These are phyloP conservation scores for Holacanthella duospinosa DNA, from an alignment of 2,888 invertebrate species.

Conservation along the genomic window DNA sequence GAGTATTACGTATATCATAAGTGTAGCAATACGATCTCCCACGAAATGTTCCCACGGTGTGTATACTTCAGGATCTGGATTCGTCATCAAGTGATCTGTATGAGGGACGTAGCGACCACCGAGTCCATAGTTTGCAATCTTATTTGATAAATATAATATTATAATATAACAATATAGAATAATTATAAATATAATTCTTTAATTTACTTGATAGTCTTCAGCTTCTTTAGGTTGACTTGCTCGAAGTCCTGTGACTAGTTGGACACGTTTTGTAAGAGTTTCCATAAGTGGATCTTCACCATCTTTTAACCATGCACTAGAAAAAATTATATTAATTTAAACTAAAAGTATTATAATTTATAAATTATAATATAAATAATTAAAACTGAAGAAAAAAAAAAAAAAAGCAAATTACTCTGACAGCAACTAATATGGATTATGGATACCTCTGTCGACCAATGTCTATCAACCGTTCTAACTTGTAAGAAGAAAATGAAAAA, in stretches of 20 bases:
- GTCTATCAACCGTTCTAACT: no score
- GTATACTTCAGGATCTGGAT: slow-evolving; percentile 37
- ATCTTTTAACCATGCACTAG: slow-evolving; percentile 38
- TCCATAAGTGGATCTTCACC: slow-evolving; percentile 31
- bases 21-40: slow-evolving; percentile 50
- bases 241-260: slow-evolving; percentile 37
- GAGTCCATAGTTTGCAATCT: slow-evolving; percentile 50
- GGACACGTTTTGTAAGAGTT: slow-evolving; percentile 34
- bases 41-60: slow-evolving; percentile 38
- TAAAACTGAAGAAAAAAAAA: no score
- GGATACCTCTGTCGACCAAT: not conserved
- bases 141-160: no score
- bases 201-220: slow-evolving; percentile 37
- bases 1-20: slow-evolving; percentile 46
- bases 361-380: not conserved
- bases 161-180: slow-evolving; percentile 2
- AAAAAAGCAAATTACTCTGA: no score
- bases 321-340: not conserved
- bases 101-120: slow-evolving; percentile 50
- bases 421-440: no score
- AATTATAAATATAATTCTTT: not conserved
- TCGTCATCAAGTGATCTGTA: slow-evolving; percentile 43
- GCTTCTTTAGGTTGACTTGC: slow-evolving; percentile 35
- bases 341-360: not conserved
- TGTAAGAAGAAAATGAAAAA: no score